Evolutionary conservation across 2,113 vertebrate genomes (phyloP).

Genomic region (Callipepla squamata): DNA sequence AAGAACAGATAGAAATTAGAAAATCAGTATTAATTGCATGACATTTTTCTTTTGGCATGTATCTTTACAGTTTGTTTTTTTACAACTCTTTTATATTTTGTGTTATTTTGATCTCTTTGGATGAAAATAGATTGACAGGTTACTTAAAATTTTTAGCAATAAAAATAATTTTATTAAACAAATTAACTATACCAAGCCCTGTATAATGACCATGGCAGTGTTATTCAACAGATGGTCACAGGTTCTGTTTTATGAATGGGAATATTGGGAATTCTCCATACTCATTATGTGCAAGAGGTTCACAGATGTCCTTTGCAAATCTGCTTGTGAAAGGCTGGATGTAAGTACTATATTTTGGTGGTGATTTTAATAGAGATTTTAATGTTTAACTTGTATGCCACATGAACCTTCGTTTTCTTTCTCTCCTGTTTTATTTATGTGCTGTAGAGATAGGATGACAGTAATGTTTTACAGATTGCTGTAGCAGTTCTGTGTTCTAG

Average conservation of each 20-base stretch:
- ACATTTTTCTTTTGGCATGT: not conserved
- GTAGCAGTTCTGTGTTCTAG: not conserved
- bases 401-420: not conserved
- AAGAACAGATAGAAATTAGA: not conserved
- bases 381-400: not conserved
- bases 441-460: not conserved
- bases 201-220: constrained; percentile 23
- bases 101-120: constrained; percentile 17
- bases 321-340: constrained; percentile 47
- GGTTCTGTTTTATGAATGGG: constrained; percentile 63
- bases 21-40: not conserved
- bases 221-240: constrained; percentile 62
- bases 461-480: not conserved
- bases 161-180: constrained; percentile 12
- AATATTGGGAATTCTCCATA: constrained; percentile 55
- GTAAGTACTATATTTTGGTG: constrained; percentile 45
- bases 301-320: constrained; percentile 63
- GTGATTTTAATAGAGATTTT: constrained; percentile 10
- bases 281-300: constrained; percentile 23
- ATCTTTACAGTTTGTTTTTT: constrained; percentile 4
- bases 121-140: constrained; percentile 6
- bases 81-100: not conserved
- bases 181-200: constrained; percentile 15
- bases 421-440: not conserved
- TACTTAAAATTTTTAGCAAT: constrained; percentile 45